phyloP scores from a whole-genome alignment of 2,113 vertebrate genomes.

The Acanthochromis polyacanthus region DNA sequence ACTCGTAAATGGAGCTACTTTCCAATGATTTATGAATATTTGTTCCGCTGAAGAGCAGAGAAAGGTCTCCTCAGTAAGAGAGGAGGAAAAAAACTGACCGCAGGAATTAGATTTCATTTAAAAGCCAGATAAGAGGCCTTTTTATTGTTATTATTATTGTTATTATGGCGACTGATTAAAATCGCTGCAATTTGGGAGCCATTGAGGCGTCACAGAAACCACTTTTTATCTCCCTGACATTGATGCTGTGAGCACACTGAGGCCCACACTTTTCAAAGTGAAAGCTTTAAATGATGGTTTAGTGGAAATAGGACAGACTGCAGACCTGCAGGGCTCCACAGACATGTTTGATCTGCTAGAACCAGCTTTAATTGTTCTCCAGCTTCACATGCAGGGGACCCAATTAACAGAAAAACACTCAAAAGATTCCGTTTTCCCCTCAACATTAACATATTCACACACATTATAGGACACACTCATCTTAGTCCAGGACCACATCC shows the following conservation, averaged over 20 bases:
- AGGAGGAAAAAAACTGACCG: neutral
- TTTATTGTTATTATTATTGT: neutral
- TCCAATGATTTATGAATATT: constrained; percentile 72
- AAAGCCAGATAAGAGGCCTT: constrained; percentile 1
- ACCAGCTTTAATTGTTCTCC: neutral
- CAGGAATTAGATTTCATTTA: neutral
- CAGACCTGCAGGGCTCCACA: neutral
- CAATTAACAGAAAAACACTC: neutral
- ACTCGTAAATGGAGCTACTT: constrained; percentile 67
- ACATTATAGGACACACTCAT: no score
- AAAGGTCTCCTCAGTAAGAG: neutral
- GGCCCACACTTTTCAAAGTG: neutral
- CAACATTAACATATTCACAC: no score
- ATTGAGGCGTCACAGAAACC: neutral
- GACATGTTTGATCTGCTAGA: neutral
- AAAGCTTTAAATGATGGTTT: neutral
- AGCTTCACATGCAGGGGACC: neutral
- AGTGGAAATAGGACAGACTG: neutral
- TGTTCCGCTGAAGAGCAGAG: constrained; percentile 15
- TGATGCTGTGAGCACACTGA: neutral
- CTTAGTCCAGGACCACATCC: no score
- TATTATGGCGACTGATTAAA: neutral
- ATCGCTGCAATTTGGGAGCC: neutral
- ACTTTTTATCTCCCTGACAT: neutral
- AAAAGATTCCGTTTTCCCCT: no score